Evolutionary conservation across 2,113 vertebrate species (phyloP).

Genomic region (Centropristis striata): DNA sequence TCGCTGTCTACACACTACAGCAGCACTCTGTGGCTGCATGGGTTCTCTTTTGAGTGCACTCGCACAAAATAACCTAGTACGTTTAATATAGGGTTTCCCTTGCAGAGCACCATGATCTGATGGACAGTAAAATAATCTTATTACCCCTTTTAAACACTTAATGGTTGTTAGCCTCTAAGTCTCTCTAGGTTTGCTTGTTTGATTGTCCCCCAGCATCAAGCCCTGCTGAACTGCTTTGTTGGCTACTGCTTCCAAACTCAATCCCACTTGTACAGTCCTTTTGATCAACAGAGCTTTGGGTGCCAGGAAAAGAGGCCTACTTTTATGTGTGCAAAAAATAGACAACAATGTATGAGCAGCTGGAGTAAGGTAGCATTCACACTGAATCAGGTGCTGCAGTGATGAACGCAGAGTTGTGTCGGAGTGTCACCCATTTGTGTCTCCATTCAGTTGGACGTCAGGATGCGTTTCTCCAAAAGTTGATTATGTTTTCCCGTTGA

Average conservation of each 20-base stretch:
- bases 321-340: neutral
- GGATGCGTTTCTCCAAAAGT: too few relatives aligned
- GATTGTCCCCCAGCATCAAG: neutral
- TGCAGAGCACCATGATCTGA: neutral
- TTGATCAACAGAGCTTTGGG: neutral
- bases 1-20: constrained; percentile 38
- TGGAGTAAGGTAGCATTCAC: too few relatives aligned
- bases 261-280: neutral
- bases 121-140: neutral
- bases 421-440: too few relatives aligned
- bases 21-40: constrained; percentile 63
- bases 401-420: too few relatives aligned
- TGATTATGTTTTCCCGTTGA: too few relatives aligned
- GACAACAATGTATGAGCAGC: neutral
- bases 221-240: constrained; percentile 11
- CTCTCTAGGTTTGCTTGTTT: constrained; percentile 5
- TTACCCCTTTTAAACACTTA: neutral
- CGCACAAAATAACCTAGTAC: constrained; percentile 6
- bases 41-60: constrained; percentile 55
- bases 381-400: too few relatives aligned
- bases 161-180: neutral
- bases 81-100: constrained; percentile 3
- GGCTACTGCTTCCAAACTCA: neutral
- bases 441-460: too few relatives aligned
- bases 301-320: neutral